Percentiles rank a stretch among this genome's conserved stretches.
These are phyloP conservation scores for Stegastes partitus DNA, from an alignment of 2,113 vertebrate species.

Conservation along the genomic window DNA sequence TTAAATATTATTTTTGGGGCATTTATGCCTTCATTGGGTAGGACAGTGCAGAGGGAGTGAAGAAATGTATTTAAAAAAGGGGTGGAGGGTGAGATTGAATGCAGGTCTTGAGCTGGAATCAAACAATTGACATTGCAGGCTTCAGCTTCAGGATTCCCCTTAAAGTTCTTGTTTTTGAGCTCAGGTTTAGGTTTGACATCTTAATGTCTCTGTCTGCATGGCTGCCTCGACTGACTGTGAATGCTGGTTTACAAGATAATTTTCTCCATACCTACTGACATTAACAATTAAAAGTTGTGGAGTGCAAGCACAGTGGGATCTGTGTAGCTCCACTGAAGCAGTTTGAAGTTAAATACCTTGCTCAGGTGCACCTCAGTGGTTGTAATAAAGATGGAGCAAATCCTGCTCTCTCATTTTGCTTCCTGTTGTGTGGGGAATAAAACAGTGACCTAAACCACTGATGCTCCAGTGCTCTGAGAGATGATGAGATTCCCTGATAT, in stretches of 20 bases:
- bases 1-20: neutral
- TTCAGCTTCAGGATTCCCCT: no score
- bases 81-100: neutral
- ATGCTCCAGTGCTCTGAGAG: neutral
- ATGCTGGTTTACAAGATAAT: neutral
- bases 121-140: neutral
- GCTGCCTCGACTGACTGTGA: neutral
- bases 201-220: no score
- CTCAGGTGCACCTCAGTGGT: neutral
- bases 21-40: neutral
- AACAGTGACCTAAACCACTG: neutral
- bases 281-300: neutral
- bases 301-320: neutral
- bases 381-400: conserved; percentile 9
- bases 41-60: neutral
- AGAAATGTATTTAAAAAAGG: neutral
- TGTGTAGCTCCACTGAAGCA: neutral
- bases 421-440: neutral
- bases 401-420: conserved; percentile 8
- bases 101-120: neutral
- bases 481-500: conserved; percentile 23
- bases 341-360: neutral
- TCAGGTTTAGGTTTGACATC: conserved; percentile 5
- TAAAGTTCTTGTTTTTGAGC: neutral
- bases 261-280: neutral